Base-by-base conservation (phyloP, 2,888 invertebrate species). In the Desoria tigrina region DNA sequence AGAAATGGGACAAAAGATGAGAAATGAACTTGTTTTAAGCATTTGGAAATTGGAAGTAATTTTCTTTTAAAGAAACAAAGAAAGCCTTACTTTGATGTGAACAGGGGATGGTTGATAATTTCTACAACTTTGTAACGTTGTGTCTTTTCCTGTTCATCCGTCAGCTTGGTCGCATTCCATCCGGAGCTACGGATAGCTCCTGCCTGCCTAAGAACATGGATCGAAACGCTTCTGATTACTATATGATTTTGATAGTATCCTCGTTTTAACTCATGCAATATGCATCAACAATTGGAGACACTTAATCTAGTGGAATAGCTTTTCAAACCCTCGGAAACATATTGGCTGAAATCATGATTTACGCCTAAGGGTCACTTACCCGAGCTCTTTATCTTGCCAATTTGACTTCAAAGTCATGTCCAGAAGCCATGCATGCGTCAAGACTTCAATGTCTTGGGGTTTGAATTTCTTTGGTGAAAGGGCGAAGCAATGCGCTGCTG, bases 91-190 rank as follows among this genome's bases (percentile, higher is more conserved):
- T 23, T 24, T 28, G 55, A 49, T 4, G 42, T 65, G 49, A 70
- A 74, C 1, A 70, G 32, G 11, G 74, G 74, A 53, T 76, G 76
- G 23, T 54, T 69, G 9, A 76, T 69, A 9, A 74, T 69, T 56
- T 74, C 66, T 0, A 21, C 45, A 0, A 76, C 73, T 65, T 68
- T 54, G 65, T 50, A 72, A 24, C 76, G 60, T 37, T 66, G 61
- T 6, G 74, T 61, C 2, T 66, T 65, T 49, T 76, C 76, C 1
- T 74, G 65, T 3, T 51, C 55, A 53, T 76, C 76, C 0, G 74
- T 70, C 11, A 39, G 39, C 9, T 37, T 32, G 1, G 51, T 39
- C 3, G 37, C 1, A 23, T 74, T 61, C 21, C 66, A 72, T 1
- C 74, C 74, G 0, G 69, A 42, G 4, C 65, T 56, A 42, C 59